Conservation (phyloP, 2,113 vertebrate species). For the Pituophis catenifer region DNA sequence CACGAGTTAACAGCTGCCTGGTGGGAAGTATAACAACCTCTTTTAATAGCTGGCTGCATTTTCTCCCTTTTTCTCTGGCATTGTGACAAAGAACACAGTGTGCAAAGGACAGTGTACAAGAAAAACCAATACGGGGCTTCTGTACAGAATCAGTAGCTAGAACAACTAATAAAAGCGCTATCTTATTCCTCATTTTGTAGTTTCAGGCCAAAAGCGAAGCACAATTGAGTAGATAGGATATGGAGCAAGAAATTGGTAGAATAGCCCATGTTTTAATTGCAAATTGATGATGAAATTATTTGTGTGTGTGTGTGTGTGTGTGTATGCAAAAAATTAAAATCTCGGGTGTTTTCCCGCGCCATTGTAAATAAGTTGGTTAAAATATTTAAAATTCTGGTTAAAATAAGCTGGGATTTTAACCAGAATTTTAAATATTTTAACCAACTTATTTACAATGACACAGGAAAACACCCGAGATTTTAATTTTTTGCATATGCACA, state of each 20-base stretch:
- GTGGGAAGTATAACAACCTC: not conserved
- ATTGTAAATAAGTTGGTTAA: no score
- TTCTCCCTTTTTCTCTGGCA: not conserved
- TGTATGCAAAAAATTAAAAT: no score
- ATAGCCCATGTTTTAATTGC: not conserved
- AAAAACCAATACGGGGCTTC: not conserved
- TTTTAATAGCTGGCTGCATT: not conserved
- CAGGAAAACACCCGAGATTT: no score
- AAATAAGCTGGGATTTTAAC: no score
- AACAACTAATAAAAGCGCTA: not conserved
- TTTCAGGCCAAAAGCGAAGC: not conserved
- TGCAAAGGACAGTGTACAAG: not conserved
- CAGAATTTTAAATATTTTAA: no score
- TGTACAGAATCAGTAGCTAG: not conserved
- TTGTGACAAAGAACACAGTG: not conserved
- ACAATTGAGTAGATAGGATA: not conserved
- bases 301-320: no score
- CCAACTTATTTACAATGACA: no score
- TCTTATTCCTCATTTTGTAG: not conserved
- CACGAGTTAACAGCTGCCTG: not conserved
- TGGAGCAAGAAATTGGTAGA: not conserved
- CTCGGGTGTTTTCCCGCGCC: no score
- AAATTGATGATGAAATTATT: not conserved
- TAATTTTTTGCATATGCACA: no score
- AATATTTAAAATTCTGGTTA: no score